Conservation (phyloP, 2,888 invertebrate genomes). For the Aspidapion aeneum region DNA sequence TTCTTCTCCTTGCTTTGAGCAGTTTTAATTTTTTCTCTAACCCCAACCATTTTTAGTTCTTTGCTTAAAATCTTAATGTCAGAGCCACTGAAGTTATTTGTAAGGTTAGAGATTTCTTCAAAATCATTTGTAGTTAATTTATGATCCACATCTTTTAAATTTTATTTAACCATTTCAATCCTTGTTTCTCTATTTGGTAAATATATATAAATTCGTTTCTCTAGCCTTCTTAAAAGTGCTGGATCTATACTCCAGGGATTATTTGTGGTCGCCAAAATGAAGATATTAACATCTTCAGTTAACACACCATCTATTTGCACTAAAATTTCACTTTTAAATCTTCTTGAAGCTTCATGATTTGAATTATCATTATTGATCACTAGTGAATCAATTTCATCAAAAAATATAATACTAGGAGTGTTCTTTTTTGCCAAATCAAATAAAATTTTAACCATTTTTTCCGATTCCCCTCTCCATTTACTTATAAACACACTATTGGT, state of each 20-base stretch:
- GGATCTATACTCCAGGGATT: constrained; percentile 91
- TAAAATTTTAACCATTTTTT: constrained; percentile 84
- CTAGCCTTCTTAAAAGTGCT: constrained; percentile 82
- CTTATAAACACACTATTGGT: constrained; percentile 83
- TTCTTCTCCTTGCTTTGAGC: no score
- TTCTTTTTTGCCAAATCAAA: constrained; percentile 78
- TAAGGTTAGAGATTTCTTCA: constrained; percentile 50
- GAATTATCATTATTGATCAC: constrained; percentile 63
- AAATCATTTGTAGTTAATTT: constrained; percentile 43
- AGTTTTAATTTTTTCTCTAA: no score
- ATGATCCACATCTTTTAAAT: constrained; percentile 49
- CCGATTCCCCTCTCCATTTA: constrained; percentile 95
- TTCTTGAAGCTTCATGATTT: constrained; percentile 82
- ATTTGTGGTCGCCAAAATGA: constrained; percentile 85
- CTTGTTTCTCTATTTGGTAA: constrained; percentile 69
- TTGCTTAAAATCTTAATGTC: constrained; percentile 86
- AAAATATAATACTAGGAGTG: constrained; percentile 87
- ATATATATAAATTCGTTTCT: constrained; percentile 80
- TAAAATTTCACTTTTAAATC: constrained; percentile 86
- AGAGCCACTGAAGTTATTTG: constrained; percentile 81
- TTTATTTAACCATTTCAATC: constrained; percentile 61
- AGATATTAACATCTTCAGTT: constrained; percentile 61
- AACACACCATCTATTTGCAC: constrained; percentile 80
- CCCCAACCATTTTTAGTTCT: constrained; percentile 87
- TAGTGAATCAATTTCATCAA: constrained; percentile 89